Evolutionary conservation across 1,140 invertebrate species (phyloP).

Genomic region (Halictus rubicundus): DNA sequence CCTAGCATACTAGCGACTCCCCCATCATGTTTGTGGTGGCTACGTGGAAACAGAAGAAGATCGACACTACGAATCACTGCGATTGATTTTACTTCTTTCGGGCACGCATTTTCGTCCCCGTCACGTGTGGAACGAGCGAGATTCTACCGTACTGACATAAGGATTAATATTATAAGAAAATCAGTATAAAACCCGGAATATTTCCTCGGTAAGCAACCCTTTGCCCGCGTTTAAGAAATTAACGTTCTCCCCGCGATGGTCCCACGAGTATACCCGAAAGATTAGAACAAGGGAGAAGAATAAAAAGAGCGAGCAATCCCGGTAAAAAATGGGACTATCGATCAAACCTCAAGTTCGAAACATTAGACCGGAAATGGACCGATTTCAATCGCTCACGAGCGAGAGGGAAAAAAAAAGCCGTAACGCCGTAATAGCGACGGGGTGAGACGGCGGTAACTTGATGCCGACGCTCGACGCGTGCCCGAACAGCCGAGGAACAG

Average conservation of each 20-base stretch:
- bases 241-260: background rate
- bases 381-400: constrained; percentile 31
- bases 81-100: no score
- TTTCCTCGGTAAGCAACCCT: background rate
- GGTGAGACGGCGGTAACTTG: constrained; percentile 59
- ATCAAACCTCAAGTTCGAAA: constrained; percentile 56
- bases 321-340: constrained; percentile 46
- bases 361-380: constrained; percentile 45
- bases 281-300: background rate
- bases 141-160: no score
- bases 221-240: background rate
- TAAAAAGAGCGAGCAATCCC: background rate
- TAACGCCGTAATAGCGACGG: constrained; percentile 60
- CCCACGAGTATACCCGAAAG: constrained; percentile 31
- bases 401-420: constrained; percentile 58
- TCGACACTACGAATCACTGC: no score
- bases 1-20: no score
- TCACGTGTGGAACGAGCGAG: no score
- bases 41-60: no score
- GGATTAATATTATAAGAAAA: no score
- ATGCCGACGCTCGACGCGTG: constrained; percentile 58
- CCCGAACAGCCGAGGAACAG: constrained; percentile 18
- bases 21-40: no score
- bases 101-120: no score
- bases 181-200: background rate